These are phyloP conservation scores for Trachelipus rathkii DNA, from an alignment of 1,140 invertebrate species.

Conservation along the genomic window DNA sequence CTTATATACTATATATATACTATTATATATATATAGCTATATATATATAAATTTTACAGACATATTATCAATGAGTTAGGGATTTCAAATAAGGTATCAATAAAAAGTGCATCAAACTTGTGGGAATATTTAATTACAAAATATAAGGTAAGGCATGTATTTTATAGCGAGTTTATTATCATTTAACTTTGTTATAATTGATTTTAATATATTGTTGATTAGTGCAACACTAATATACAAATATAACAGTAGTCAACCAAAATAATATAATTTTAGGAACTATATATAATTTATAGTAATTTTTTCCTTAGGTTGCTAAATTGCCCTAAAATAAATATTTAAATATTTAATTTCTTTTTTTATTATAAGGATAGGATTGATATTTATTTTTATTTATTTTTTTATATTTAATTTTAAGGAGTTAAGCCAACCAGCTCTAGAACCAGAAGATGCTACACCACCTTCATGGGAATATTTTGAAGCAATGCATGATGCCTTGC, in stretches of 20 bases:
- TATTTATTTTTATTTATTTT: too few species aligned
- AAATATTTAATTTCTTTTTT: too few species aligned
- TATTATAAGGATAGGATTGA: too few species aligned
- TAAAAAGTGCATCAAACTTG: conserved; percentile 22
- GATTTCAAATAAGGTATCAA: conserved; percentile 17
- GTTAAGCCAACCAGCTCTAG: conserved; percentile 35
- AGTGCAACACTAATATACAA: too few species aligned
- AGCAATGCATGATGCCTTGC: conserved; percentile 34
- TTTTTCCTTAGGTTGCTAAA: background rate
- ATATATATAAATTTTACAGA: too few species aligned
- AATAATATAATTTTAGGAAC: conserved; percentile 7
- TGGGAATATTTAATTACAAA: conserved; percentile 33
- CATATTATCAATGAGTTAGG: conserved; percentile 30
- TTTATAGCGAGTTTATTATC: background rate
- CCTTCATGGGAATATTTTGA: conserved; percentile 37
- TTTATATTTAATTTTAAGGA: too few species aligned
- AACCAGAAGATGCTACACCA: conserved; percentile 36
- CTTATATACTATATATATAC: too few species aligned
- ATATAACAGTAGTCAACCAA: too few species aligned
- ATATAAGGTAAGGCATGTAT: conserved; percentile 29
- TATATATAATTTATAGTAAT: background rate
- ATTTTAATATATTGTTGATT: too few species aligned
- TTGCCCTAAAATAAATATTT: background rate
- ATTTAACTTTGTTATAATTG: too few species aligned
- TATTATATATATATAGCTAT: too few species aligned